Evolutionary conservation across 2,888 invertebrate genomes (phyloP).

Genomic region (Patella depressa): DNA sequence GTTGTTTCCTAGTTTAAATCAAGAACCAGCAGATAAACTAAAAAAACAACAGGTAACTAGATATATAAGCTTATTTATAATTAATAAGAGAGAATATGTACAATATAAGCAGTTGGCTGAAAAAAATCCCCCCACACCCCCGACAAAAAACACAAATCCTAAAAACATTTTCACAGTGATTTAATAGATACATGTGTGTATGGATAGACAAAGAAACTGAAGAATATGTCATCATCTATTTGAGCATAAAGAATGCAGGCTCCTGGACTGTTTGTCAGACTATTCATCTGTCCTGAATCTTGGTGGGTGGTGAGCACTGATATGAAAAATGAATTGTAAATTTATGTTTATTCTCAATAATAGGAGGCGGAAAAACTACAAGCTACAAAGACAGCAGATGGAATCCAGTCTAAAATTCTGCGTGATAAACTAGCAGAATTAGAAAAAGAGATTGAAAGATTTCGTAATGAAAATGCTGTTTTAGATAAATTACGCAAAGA

Average conservation of each 20-base stretch:
- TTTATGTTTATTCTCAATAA: slow-evolving; percentile 31
- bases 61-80: too few relatives aligned
- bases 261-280: too few relatives aligned
- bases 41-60: slow-evolving; percentile 30
- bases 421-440: slow-evolving; percentile 67
- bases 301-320: not conserved
- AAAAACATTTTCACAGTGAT: too few relatives aligned
- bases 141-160: too few relatives aligned
- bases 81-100: too few relatives aligned
- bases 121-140: too few relatives aligned
- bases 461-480: slow-evolving; percentile 65
- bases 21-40: slow-evolving; percentile 40
- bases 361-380: slow-evolving; percentile 50
- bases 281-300: too few relatives aligned
- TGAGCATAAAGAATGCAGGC: too few relatives aligned
- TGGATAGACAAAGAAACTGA: too few relatives aligned
- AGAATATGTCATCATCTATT: too few relatives aligned
- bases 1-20: slow-evolving; percentile 66
- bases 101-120: too few relatives aligned
- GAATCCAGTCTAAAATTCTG: slow-evolving; percentile 64
- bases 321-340: not conserved
- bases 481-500: slow-evolving; percentile 64
- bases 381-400: slow-evolving; percentile 51
- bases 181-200: too few relatives aligned
- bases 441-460: slow-evolving; percentile 69